A percentile compares a stretch with the other conserved stretches of the same genome.
These are phyloP conservation scores for Oreohelix idahoensis DNA, from an alignment of 1,140 invertebrate genomes.

Conservation along the genomic window DNA sequence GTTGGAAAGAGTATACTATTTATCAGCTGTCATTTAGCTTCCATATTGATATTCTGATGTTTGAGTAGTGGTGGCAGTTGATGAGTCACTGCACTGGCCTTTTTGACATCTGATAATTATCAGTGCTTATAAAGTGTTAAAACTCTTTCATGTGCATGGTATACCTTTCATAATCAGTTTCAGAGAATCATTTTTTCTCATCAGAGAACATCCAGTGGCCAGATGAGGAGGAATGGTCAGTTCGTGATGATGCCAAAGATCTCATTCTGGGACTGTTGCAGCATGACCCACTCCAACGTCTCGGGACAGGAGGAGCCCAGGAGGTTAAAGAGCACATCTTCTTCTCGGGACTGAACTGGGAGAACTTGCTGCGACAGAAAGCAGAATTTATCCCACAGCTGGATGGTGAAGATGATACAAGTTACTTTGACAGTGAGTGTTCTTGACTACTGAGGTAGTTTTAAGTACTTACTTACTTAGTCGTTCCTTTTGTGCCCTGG, in stretches of 20 bases:
- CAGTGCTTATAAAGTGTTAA: too few species aligned
- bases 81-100: too few species aligned
- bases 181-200: background rate
- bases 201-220: constrained; percentile 72
- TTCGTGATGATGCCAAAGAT: constrained; percentile 75
- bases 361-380: constrained; percentile 93
- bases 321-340: constrained; percentile 98
- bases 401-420: constrained; percentile 98
- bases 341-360: constrained; percentile 96
- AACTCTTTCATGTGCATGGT: too few species aligned
- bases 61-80: too few species aligned
- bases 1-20: too few species aligned
- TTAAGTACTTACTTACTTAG: too few species aligned
- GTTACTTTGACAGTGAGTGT: constrained; percentile 93
- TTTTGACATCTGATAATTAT: too few species aligned
- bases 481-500: too few species aligned
- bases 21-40: too few species aligned
- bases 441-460: too few species aligned
- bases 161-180: background rate
- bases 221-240: constrained; percentile 70
- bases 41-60: too few species aligned
- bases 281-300: constrained; percentile 91
- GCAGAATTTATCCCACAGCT: constrained; percentile 99
- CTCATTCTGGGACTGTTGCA: constrained; percentile 92
- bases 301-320: constrained; percentile 87